These are phyloP conservation scores for Drosophila quinaria DNA, from an alignment of 2,888 invertebrate species.

Conservation along the genomic window DNA sequence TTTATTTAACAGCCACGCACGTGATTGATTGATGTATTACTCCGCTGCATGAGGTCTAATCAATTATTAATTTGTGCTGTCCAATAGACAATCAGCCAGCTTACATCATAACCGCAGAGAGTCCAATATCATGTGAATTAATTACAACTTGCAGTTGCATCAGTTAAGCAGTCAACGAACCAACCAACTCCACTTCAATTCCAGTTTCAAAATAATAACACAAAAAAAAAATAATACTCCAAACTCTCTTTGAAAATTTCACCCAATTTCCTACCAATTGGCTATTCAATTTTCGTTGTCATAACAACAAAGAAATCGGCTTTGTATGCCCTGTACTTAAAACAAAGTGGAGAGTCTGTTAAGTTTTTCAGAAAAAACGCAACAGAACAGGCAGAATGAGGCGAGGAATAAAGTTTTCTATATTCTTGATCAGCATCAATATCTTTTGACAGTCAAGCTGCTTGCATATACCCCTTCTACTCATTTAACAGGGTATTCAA, in stretches of 20 bases:
- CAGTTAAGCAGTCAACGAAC: constrained; percentile 73
- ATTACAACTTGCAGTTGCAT: constrained; percentile 69
- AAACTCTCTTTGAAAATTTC: constrained; percentile 50
- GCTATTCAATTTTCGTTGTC: constrained; percentile 63
- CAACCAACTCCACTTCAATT: constrained; percentile 9
- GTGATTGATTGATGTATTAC: constrained; percentile 62
- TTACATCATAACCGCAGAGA: constrained; percentile 62
- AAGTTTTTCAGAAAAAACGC: background rate
- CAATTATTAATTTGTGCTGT: constrained; percentile 66
- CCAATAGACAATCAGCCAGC: constrained; percentile 42
- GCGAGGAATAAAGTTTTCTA: too few species aligned
- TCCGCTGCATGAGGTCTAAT: constrained; percentile 48
- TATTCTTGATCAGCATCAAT: too few species aligned
- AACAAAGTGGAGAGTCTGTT: constrained; percentile 29
- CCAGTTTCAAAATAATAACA: constrained; percentile 5
- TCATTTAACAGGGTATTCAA: constrained; percentile 16
- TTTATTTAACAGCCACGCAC: constrained; percentile 60
- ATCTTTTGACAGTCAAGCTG: too few species aligned
- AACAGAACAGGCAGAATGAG: too few species aligned
- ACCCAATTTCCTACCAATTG: constrained; percentile 77
- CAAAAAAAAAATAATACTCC: constrained; percentile 9
- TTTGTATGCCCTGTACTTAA: constrained; percentile 60
- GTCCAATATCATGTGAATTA: constrained; percentile 69
- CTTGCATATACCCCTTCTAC: background rate
- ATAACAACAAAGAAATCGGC: constrained; percentile 62